Base-by-base conservation (phyloP, 1,140 invertebrate species). In the Cotesia typhae region DNA sequence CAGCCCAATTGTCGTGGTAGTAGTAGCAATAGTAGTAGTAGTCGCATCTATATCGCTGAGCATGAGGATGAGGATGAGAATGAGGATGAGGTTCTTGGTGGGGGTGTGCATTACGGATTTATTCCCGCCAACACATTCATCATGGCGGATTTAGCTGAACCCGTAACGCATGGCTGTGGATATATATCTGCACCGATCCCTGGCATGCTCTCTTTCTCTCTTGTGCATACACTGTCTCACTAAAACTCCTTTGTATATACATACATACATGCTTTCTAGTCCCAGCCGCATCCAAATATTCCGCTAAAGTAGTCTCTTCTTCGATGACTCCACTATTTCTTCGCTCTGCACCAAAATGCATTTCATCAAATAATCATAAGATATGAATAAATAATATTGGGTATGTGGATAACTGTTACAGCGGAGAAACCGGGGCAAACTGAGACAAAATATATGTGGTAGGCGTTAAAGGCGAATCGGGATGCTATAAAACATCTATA, bases 81-180 rank as follows among this genome's bases (percentile, higher is more conserved):
- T 41, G 38, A 71, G 65, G 37, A 59, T 67, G 61, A 36, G 65
- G 65, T 28, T 28, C 37, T 67, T 67, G 65, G 82, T 81, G 84
- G 84, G 85, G 85, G 85, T 87, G 84, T 86, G 84, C 86, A 86
- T 87, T 87, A 84, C 86, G 85, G 86, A 87, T 87, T 87, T 87
- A 87, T 87, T 87, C 86, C 84, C 85, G 84, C 85, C 84, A 87
- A 87, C 85, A 87, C 86, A 87, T 87, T 87, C 85, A 87, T 87
- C 85, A 87, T 86, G 85, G 85, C 85, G 85, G 85, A 87, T 87
- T 87, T 87, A 87, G 85, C 85, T 87, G 85, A 87, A 86, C 85
- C 85, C 85, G 85, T 86, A 86, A 87, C 84, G 84, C 85, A 87
- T 87, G 84, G 85, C 85, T 79, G 74, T 85, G 82, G 85, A 85